Percentiles rank a stretch among this genome's conserved stretches.
phyloP scores from a whole-genome alignment of 2,797 vertebrate genomes.

The Argentina silus region DNA sequence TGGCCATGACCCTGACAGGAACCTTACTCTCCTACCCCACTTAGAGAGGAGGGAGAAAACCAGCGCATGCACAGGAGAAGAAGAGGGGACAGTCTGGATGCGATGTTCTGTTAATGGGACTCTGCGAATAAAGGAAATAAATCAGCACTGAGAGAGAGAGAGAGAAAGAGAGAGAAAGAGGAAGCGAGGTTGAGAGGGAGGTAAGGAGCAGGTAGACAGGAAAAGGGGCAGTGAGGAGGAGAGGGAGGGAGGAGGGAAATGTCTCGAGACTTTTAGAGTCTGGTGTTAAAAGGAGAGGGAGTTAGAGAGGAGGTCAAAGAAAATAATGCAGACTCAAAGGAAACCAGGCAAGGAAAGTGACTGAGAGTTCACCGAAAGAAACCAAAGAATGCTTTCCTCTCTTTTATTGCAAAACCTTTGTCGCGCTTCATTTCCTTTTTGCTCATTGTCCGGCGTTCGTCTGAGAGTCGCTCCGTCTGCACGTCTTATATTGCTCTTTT shows the following conservation, averaged over 20 bases:
- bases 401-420: constrained; percentile 29
- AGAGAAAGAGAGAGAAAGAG: constrained; percentile 17
- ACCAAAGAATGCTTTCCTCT: constrained; percentile 42
- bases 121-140: constrained; percentile 68
- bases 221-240: not conserved
- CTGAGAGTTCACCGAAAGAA: constrained; percentile 38
- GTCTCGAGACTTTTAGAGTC: not conserved
- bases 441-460: constrained; percentile 29
- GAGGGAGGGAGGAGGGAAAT: constrained; percentile 2
- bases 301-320: constrained; percentile 31
- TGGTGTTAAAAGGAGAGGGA: constrained; percentile 30
- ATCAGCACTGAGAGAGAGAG: constrained; percentile 38
- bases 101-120: constrained; percentile 65
- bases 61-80: constrained; percentile 20
- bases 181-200: constrained; percentile 13
- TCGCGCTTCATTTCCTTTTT: constrained; percentile 27
- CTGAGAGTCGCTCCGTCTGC: constrained; percentile 29
- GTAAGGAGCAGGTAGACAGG: not conserved
- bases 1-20: constrained; percentile 64
- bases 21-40: constrained; percentile 58
- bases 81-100: constrained; percentile 49
- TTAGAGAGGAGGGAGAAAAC: constrained; percentile 54
- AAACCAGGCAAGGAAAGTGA: constrained; percentile 7
- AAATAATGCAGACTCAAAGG: constrained; percentile 10
- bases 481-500: constrained; percentile 10